phyloP scores from a whole-genome alignment of 2,888 invertebrate species.

The Plagiodera versicolora region DNA sequence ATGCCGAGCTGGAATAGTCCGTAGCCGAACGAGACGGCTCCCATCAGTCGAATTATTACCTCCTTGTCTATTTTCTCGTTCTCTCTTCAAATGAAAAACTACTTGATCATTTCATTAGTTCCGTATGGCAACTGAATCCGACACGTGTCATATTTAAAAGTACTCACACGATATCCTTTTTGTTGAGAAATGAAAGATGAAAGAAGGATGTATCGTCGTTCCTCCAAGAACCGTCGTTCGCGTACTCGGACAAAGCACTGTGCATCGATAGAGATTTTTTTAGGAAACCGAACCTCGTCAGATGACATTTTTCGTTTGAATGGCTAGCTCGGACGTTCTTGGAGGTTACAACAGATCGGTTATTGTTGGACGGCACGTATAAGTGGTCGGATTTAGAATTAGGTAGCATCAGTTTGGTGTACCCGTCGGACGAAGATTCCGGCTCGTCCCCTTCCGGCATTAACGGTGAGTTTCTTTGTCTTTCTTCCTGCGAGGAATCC shows the following conservation, averaged over 20 bases:
- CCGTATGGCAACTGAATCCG: not conserved
- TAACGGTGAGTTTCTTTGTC: not conserved
- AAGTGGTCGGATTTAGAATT: slow-evolving; percentile 38
- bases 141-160: not conserved
- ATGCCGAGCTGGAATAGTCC: slow-evolving; percentile 70
- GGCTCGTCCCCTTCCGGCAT: slow-evolving; percentile 27
- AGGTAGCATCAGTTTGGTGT: slow-evolving; percentile 33
- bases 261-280: slow-evolving; percentile 42
- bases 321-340: not conserved
- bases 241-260: slow-evolving; percentile 30
- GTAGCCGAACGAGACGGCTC: slow-evolving; percentile 70
- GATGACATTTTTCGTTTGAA: not conserved
- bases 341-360: slow-evolving; percentile 3
- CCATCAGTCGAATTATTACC: slow-evolving; percentile 63
- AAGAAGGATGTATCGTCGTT: slow-evolving; percentile 29
- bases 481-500: not conserved
- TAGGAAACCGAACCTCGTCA: slow-evolving; percentile 18
- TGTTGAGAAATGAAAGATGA: slow-evolving; percentile 39
- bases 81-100: slow-evolving; percentile 14
- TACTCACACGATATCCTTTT: slow-evolving; percentile 39
- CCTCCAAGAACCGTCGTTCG: slow-evolving; percentile 27
- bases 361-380: slow-evolving; percentile 20
- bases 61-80: slow-evolving; percentile 54
- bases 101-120: too few relatives aligned
- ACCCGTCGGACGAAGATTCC: slow-evolving; percentile 33